A percentile compares a stretch with the other conserved stretches of the same genome.
Evolutionary conservation across 2,888 invertebrate species (phyloP).

Genomic region (Drosophila helvetica): DNA sequence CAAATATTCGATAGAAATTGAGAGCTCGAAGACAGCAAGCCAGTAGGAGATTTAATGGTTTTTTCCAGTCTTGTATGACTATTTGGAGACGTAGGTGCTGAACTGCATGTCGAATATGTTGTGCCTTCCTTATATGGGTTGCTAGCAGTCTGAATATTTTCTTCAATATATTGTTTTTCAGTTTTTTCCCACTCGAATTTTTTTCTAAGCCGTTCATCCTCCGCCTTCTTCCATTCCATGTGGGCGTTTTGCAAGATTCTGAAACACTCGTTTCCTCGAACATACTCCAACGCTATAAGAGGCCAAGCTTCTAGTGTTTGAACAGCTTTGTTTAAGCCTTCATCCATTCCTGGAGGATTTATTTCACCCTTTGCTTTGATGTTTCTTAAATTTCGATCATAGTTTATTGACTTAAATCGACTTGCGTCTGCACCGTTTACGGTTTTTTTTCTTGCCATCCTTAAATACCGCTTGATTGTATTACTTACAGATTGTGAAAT

Average conservation of each 20-base stretch:
- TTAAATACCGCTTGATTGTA: constrained; percentile 92
- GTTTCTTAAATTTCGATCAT: constrained; percentile 92
- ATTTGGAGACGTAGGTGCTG: constrained; percentile 77
- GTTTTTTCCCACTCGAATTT: constrained; percentile 71
- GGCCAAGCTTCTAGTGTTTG: constrained; percentile 93
- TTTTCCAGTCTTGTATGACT: constrained; percentile 23
- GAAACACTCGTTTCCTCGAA: constrained; percentile 81
- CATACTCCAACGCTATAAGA: constrained; percentile 85
- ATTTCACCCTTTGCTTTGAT: constrained; percentile 91
- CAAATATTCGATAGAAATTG: constrained; percentile 88
- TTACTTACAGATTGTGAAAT: constrained; percentile 94
- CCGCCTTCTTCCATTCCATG: constrained; percentile 70
- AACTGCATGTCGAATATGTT: constrained; percentile 40
- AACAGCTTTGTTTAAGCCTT: constrained; percentile 89
- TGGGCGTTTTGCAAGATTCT: constrained; percentile 72
- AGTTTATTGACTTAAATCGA: constrained; percentile 94
- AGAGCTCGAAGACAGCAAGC: constrained; percentile 85
- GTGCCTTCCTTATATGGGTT: neutral
- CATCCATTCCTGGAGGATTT: constrained; percentile 91
- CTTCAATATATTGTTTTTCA: neutral
- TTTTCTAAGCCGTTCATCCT: constrained; percentile 73
- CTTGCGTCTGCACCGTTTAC: constrained; percentile 88
- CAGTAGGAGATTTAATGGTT: constrained; percentile 46
- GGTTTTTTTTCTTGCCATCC: constrained; percentile 95
- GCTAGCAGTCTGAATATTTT: constrained; percentile 1